Base-by-base conservation (phyloP, 2,113 vertebrate genomes). In the Tragulus kanchil region DNA sequence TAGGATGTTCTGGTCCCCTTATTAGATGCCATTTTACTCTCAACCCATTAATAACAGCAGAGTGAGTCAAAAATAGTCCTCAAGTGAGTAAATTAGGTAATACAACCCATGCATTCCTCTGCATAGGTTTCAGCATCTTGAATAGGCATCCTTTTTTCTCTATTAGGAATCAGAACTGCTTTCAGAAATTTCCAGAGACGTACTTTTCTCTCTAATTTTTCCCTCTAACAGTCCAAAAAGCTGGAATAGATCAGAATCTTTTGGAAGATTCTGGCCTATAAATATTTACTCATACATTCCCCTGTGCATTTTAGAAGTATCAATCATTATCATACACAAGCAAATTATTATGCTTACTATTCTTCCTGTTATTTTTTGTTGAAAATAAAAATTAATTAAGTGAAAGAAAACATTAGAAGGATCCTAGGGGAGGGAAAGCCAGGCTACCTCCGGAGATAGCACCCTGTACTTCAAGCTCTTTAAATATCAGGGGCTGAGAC, bases 1-100 rank as follows among this genome's bases (percentile, higher is more conserved):
- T 84, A 61, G 48, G 58, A 65, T 61, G 59, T 87, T 90, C 25
- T 62, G 87, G 26, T 59, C 11, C 31, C 21, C 6, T 79, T 15
- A 21, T n/a, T 83, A 86, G 48, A 77, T 17, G 52, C 17, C 62
- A 96, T 89, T 48, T 88, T 89, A 86, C 52, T 94, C 61, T 94
- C 45, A 92, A 77, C 5, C 48, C 23, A 96, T 65, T 91, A 86
- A 54, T 26, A 90, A 95, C 2, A 61, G 25, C 23, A 89, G 5
- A 81, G 26, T 64, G 28, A 71, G 64, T 73, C 2, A 73, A 87
- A 78, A 77, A 71, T 52, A 86, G 36, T 83, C 75, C 71, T 79
- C 62, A 67, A 81, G 9, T 84, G 42, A 86, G 45, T 52, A 85
- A 90, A 86, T 78, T 65, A 93, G 21, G 23, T 73, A 88, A 87